phyloP scores from a whole-genome alignment of 2,888 invertebrate species.

The Hemithea aestivaria region DNA sequence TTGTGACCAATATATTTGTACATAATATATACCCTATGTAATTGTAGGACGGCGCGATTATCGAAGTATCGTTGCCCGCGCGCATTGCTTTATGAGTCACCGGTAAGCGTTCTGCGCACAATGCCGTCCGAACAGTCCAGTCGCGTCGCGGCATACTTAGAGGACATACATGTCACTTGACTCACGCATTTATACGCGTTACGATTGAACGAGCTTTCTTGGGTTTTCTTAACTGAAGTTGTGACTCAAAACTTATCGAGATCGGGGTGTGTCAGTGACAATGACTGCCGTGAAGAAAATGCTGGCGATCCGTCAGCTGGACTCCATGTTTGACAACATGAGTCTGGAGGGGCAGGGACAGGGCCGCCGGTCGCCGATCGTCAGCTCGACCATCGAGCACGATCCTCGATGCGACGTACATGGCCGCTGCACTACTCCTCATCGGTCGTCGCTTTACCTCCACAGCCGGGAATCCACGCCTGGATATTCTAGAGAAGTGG shows the following conservation, averaged over 20 bases:
- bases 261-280: constrained; percentile 40
- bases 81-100: constrained; percentile 71
- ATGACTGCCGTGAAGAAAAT: constrained; percentile 81
- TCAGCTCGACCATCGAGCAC: constrained; percentile 77
- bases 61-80: constrained; percentile 65
- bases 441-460: constrained; percentile 66
- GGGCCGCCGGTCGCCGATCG: constrained; percentile 63
- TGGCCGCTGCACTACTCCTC: constrained; percentile 73
- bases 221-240: constrained; percentile 32
- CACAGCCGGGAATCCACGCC: constrained; percentile 75
- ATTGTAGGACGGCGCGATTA: constrained; percentile 66
- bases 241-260: constrained; percentile 43
- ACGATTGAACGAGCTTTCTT: constrained; percentile 40
- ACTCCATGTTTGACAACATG: constrained; percentile 84
- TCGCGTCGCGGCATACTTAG: constrained; percentile 73
- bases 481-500: constrained; percentile 78
- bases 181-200: constrained; percentile 43
- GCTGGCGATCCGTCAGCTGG: constrained; percentile 84
- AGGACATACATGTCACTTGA: constrained; percentile 71
- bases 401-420: constrained; percentile 85
- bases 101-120: constrained; percentile 69
- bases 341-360: constrained; percentile 76
- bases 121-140: constrained; percentile 69
- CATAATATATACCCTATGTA: constrained; percentile 42
- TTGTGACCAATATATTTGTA: constrained; percentile 64